Evolutionary conservation across 2,113 vertebrate genomes (phyloP), one percentile per base, ranked within the genome.

Genomic region (Diglossa brunneiventris): DNA sequence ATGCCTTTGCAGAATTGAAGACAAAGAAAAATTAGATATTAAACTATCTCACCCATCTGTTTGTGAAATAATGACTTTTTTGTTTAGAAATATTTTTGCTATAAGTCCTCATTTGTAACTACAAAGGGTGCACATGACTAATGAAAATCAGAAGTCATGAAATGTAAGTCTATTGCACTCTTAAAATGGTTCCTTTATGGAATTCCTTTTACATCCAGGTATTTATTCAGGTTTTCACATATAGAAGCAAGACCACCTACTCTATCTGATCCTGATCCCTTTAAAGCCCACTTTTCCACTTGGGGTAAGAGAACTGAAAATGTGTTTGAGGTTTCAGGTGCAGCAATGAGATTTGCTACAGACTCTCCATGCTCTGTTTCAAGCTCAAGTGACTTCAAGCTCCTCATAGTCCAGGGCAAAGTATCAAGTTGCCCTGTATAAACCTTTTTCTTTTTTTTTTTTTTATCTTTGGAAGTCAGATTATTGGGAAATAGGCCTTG

Each of bases 151-250:
- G 19, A 46, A 55, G 18, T 46, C 10, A 46, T 33, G 30, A 66
- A 49, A 58, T 17, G 2, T 6, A 63, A 46, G 7, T 68, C 15
- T 80, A 2, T 47, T 44, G 9, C 24, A 35, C 7, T 61, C 31
- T 47, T 47, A 44, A 46, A 66, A 53, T 30, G 55, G 4, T 64
- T 79, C 21, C 37, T 50, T 24, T 22, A 7, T 58, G 41, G n/a
- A 88, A 49, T 61, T 88, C n/a, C 9, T 72, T 68, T 93, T 2
- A 0, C 0, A 0, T 64, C 15, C 22, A 13, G 10, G 1, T 64
- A 30, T 78, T 75, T 84, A 6, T 21, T 72, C 52, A 56, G 35
- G 10, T 47, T 91, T 63, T 83, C 41, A 31, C 16, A 24, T 37
- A 39, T 67, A 24, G 75, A 84, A 78, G 8, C 12, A 87, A 62